Conservation (phyloP, 2,113 vertebrate species). For the Electrona antarctica region DNA sequence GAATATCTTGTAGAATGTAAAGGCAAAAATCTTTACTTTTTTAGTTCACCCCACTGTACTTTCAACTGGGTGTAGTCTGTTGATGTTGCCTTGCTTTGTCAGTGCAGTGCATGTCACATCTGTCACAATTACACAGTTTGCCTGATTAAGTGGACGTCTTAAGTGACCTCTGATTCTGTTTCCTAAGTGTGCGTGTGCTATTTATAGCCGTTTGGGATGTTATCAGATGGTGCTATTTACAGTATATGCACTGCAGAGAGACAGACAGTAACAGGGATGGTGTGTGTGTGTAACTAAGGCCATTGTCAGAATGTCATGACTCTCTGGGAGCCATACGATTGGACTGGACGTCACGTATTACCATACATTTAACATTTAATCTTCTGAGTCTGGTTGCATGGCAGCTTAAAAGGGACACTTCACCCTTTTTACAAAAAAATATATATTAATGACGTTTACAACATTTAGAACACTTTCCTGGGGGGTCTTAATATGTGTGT, state of each 20-base stretch:
- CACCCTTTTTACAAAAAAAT: too few relatives aligned
- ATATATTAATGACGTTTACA: too few relatives aligned
- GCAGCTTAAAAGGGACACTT: slow-evolving; percentile 11
- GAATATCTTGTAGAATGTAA: background rate
- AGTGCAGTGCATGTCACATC: slow-evolving; percentile 6
- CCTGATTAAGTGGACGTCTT: slow-evolving; percentile 12
- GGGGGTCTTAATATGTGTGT: too few relatives aligned
- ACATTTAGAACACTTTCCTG: too few relatives aligned
- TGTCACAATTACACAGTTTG: slow-evolving; percentile 3
- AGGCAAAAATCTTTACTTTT: background rate
- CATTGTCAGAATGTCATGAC: background rate
- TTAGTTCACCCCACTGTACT: background rate
- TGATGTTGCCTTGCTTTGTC: background rate
- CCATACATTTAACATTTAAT: slow-evolving; percentile 24
- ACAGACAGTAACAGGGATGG: background rate
- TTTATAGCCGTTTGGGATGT: background rate
- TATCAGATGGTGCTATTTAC: background rate
- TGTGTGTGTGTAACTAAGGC: background rate
- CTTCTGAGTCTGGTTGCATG: slow-evolving; percentile 27
- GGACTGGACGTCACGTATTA: background rate
- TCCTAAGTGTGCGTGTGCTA: background rate
- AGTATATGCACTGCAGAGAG: background rate
- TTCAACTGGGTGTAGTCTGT: background rate
- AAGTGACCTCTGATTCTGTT: background rate
- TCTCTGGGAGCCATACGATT: background rate